Evolutionary conservation across 2,888 invertebrate species (phyloP).

Genomic region (Chironomus tentans): DNA sequence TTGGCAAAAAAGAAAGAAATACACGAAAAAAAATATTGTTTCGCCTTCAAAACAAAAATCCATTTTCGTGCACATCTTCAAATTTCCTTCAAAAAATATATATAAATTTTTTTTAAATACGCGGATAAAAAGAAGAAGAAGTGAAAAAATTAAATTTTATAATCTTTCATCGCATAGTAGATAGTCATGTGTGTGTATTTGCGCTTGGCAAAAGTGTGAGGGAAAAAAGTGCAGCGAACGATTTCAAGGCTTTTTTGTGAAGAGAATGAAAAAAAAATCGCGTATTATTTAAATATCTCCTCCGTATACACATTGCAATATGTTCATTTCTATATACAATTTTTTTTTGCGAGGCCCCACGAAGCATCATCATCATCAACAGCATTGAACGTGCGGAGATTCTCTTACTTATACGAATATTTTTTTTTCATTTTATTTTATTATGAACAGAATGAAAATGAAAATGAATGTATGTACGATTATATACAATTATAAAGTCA

Average conservation of each 20-base stretch:
- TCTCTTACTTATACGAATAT: neutral
- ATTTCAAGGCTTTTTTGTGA: constrained; percentile 23
- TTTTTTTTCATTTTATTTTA: too few relatives aligned
- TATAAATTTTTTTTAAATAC: neutral
- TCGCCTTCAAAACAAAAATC: constrained; percentile 18
- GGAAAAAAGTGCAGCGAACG: constrained; percentile 27
- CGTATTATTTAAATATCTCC: constrained; percentile 10
- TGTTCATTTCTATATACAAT: neutral
- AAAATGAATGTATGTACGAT: neutral
- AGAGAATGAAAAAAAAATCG: constrained; percentile 10
- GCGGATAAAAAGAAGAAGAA: neutral
- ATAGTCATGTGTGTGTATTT: constrained; percentile 12
- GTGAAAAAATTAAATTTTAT: constrained; percentile 4
- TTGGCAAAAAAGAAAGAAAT: too few relatives aligned
- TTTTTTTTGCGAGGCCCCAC: neutral
- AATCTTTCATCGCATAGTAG: constrained; percentile 3
- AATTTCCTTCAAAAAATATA: constrained; percentile 16
- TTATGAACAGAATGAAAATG: neutral
- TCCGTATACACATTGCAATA: neutral
- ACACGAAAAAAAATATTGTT: neutral
- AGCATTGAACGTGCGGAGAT: neutral
- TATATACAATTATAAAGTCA: too few relatives aligned
- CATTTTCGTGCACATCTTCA: neutral
- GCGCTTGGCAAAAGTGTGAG: constrained; percentile 17
- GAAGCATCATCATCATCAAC: neutral